Base-by-base conservation (phyloP, 2,888 invertebrate genomes). In the Lamellibrachia columna region DNA sequence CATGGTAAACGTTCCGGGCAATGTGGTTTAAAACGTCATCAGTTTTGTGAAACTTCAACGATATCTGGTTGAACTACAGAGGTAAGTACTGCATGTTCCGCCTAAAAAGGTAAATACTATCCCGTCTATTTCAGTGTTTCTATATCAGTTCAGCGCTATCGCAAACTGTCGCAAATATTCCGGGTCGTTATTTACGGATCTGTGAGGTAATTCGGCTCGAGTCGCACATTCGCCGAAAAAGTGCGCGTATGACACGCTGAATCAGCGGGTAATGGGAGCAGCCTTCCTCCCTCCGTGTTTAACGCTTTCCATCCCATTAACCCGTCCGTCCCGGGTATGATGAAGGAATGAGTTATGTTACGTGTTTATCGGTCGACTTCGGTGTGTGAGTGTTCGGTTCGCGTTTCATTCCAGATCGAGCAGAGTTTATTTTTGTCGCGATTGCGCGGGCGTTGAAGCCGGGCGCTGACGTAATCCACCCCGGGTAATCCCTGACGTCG, bases 171-270 rank as follows among this genome's bases (percentile, higher is more conserved):
- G n/a, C 75, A 75, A 75, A 75, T 75, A 75, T 75, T 15, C 75
- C 75, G 22, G 75, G 15, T 75, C 75, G 75, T 75, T 75, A 75
- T 75, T 75, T 75, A 75, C 75, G 75, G 75, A 75, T 75, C 75
- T 75, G 75, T 75, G 75, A 75, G n/a, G 75, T n/a, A 22, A 75
- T n/a, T 22, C 75, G 15, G 75, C n/a, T 22, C 6, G 75, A 75
- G 22, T 22, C 15, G n/a, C 3, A n/a, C 75, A 22, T 75, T 75
- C 75, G 75, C 75, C n/a, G 75, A 75, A 75, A 75, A 75, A 75
- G 9, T 6, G 2, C 75, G 75, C 75, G 75, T 22, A 75, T 75
- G 15, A 75, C 75, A 22, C 75, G 75, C 75, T 75, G 75, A 75
- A 75, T 75, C 75, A 75, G 75, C 75, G 75, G 75, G 75, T 75